Percentiles rank a stretch among this genome's conserved stretches.
Conservation (phyloP, 2,888 invertebrate species). For the Adela reaumurella region DNA sequence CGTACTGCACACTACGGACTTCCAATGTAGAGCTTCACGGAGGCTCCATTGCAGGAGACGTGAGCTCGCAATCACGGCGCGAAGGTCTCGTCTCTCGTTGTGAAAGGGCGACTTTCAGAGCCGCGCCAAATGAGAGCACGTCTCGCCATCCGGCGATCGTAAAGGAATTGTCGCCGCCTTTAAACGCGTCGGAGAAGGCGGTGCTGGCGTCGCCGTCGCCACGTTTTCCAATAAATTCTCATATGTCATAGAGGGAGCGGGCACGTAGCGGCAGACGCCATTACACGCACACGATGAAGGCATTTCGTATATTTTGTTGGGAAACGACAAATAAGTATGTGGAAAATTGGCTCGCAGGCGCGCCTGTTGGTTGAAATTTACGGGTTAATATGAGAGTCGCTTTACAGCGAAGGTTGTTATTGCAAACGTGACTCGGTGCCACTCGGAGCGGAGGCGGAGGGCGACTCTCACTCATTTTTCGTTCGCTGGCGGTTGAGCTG, state of each 20-base stretch:
- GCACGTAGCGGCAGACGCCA: background rate
- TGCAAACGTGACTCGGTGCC: background rate
- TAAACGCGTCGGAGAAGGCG: background rate
- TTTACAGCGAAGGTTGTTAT: background rate
- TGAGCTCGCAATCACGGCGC: no score
- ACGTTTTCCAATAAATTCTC: conserved; percentile 35
- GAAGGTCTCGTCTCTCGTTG: no score
- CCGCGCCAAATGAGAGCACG: background rate
- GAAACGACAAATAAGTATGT: background rate
- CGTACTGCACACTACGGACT: no score
- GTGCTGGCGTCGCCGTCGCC: conserved; percentile 14
- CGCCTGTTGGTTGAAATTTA: background rate
- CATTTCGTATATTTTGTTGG: background rate
- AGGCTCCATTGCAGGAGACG: no score
- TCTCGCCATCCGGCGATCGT: background rate
- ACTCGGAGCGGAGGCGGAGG: no score
- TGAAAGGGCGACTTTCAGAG: no score
- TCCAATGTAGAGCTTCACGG: no score
- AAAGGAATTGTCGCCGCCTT: background rate
- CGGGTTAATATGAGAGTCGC: background rate
- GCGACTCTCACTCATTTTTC: no score
- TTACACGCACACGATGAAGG: background rate
- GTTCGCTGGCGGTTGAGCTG: no score
- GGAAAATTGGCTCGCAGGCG: background rate
- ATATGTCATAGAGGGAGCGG: conserved; percentile 25